These are phyloP conservation scores for Odontomachus brunneus DNA, from an alignment of 1,140 invertebrate genomes.

Conservation along the genomic window DNA sequence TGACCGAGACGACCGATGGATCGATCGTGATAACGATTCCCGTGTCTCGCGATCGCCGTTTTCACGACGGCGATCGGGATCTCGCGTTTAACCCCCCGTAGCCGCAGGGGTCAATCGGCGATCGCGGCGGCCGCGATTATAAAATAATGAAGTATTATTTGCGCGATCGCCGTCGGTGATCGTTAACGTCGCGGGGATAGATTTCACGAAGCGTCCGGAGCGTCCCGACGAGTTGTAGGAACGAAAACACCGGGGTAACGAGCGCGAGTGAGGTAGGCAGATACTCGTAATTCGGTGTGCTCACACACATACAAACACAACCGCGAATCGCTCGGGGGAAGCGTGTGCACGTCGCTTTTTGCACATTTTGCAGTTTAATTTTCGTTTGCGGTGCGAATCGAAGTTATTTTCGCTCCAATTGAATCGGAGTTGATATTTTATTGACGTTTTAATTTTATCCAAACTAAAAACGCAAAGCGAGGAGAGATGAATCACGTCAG, in stretches of 20 bases:
- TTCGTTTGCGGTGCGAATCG: no score
- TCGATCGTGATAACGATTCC: conserved; percentile 14
- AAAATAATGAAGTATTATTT: conserved; percentile 37
- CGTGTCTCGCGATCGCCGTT: not conserved
- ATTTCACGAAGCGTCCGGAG: not conserved
- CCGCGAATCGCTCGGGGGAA: no score
- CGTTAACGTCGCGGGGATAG: conserved; percentile 9
- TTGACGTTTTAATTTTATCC: conserved; percentile 2
- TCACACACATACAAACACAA: no score
- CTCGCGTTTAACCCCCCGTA: conserved; percentile 21
- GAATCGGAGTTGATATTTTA: no score
- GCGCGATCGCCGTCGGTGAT: not conserved
- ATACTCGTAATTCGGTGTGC: no score
- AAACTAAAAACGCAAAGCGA: not conserved
- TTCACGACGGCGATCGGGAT: conserved; percentile 18
- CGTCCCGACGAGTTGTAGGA: not conserved
- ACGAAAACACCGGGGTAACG: no score
- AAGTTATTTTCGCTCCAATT: not conserved
- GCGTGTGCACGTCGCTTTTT: no score
- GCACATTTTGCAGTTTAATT: no score
- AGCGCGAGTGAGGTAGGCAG: no score
- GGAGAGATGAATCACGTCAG: not conserved
- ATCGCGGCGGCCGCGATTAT: conserved; percentile 25
- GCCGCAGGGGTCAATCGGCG: not conserved
- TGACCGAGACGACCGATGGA: not conserved